Evolutionary conservation across 2,888 invertebrate genomes (phyloP), one percentile per base, ranked within the genome.

Genomic region (Actias luna): DNA sequence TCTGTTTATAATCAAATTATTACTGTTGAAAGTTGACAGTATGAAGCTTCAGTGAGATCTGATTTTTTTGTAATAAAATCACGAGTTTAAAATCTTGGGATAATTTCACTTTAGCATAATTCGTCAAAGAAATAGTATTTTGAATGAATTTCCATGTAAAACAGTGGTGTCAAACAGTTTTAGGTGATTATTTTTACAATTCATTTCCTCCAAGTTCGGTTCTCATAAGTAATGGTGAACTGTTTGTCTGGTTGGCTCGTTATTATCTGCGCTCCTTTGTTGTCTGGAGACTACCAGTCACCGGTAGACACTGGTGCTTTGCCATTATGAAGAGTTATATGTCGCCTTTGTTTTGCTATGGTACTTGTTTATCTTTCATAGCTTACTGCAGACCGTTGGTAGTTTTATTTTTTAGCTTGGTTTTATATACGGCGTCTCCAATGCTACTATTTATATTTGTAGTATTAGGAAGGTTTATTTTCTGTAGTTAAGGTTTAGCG

Each of bases 201-300:
- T 29, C n/a, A n/a, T n/a, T 55, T 16, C 7, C 14, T 52, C 27
- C 39, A 2, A 29, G n/a, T 55, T n/a, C 7, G 29, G 18, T 29
- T 55, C 27, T 29, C 29, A n/a, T 55, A 29, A 55, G 29, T 29
- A 29, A 55, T 29, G 16, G 55, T 29, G 5, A 8, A 29, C 63
- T 60, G 57, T 60, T 61, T 60, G 65, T 72, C 71, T 67, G 70
- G 63, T 65, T 65, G 64, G 65, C 73, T 65, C 46, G 63, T 62
- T 59, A 60, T 52, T 27, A 25, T 58, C 36, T 29, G 35, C 29
- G 46, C 39, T 63, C 58, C 65, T 65, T 65, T 65, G 63, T 65
- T 63, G 65, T 65, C 62, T 63, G 60, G 25, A 22, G 46, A 22
- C 65, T 31, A 29, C 31, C 62, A 27, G 58, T 25, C 39, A 39